Evolutionary conservation across 2,797 vertebrate genomes (phyloP).

Genomic region (Otolemur crassicaudatus): DNA sequence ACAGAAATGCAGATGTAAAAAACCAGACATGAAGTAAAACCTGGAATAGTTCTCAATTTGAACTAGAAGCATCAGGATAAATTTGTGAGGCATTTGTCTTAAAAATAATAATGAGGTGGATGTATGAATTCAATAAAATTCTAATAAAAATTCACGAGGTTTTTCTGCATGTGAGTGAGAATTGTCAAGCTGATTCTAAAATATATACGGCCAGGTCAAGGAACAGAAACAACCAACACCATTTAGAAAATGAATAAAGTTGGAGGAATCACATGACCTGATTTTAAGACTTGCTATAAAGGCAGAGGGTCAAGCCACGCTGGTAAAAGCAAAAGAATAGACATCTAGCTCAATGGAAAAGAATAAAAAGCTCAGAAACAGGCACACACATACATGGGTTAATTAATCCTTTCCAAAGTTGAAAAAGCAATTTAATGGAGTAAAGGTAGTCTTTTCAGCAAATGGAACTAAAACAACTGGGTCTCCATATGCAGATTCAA

Average conservation of each 20-base stretch:
- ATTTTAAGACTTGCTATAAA: background rate
- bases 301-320: background rate
- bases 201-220: background rate
- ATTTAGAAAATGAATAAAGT: background rate
- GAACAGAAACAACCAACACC: background rate
- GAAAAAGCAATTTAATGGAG: background rate
- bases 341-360: background rate
- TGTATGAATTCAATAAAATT: background rate
- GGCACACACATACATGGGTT: background rate
- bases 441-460: background rate
- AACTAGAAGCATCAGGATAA: background rate
- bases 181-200: conserved; percentile 32
- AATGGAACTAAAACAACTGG: background rate
- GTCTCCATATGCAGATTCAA: background rate
- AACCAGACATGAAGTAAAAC: background rate
- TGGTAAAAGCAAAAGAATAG: background rate
- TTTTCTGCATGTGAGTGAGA: background rate
- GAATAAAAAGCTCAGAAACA: background rate
- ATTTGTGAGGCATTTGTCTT: conserved; percentile 12
- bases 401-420: conserved; percentile 14
- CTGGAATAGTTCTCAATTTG: background rate
- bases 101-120: background rate
- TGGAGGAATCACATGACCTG: background rate
- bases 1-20: background rate
- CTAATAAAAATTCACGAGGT: background rate